Evolutionary conservation across 2,113 vertebrate genomes (phyloP).

Genomic region (Aspidoscelis tigris): DNA sequence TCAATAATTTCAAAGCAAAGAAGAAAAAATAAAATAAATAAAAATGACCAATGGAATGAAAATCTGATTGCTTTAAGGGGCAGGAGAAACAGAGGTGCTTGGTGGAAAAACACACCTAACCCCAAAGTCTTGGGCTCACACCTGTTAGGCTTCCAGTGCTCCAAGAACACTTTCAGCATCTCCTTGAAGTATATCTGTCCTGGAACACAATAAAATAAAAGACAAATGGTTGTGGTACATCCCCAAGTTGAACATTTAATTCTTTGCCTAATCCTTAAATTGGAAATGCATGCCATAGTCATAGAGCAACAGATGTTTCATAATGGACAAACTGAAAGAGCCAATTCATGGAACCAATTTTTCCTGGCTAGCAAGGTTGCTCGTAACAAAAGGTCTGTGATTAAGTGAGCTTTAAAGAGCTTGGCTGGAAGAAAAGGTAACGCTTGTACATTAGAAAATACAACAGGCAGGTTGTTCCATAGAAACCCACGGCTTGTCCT

Average conservation of each 20-base stretch:
- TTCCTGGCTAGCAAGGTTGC: not conserved
- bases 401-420: not conserved
- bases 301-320: not conserved
- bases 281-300: not conserved
- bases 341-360: not conserved
- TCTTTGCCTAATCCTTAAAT: not conserved
- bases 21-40: too few species aligned
- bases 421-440: not conserved
- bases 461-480: not conserved
- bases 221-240: not conserved
- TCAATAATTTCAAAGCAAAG: too few species aligned
- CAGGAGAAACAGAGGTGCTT: too few species aligned
- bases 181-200: not conserved
- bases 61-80: too few species aligned
- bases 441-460: not conserved
- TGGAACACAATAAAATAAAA: not conserved
- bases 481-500: not conserved
- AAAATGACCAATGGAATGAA: too few species aligned
- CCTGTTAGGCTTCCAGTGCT: not conserved
- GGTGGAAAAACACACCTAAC: too few species aligned
- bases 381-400: not conserved
- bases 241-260: not conserved
- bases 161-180: not conserved
- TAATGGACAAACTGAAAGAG: not conserved
- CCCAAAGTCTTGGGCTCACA: too few species aligned